phyloP scores from a whole-genome alignment of 2,797 vertebrate genomes.

The Siniperca scherzeri region DNA sequence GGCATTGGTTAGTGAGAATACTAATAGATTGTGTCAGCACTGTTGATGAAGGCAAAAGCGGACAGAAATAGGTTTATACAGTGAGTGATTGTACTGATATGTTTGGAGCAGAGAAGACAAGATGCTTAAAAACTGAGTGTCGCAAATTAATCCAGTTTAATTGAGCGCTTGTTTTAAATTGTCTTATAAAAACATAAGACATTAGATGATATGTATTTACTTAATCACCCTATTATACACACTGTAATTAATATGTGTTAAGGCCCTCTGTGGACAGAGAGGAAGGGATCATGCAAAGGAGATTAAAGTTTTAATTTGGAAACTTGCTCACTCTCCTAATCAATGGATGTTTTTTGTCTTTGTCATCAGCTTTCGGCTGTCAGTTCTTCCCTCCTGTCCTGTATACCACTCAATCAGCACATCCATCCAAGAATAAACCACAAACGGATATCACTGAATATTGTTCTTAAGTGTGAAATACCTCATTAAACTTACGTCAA shows the following conservation, averaged over 20 bases:
- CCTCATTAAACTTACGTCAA: background rate
- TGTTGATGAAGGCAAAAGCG: background rate
- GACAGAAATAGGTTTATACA: background rate
- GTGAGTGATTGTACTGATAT: background rate
- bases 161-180: conserved; percentile 3
- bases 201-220: conserved; percentile 23
- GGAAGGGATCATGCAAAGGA: conserved; percentile 21
- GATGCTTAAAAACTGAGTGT: background rate
- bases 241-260: conserved; percentile 26
- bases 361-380: background rate
- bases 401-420: background rate
- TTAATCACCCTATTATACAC: conserved; percentile 20
- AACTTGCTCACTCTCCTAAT: conserved; percentile 9
- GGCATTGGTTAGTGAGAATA: conserved; percentile 22
- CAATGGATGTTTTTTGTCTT: background rate
- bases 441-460: background rate
- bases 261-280: conserved; percentile 19
- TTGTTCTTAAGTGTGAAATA: background rate
- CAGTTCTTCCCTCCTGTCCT: background rate
- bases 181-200: background rate
- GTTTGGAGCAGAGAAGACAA: background rate
- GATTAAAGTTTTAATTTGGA: conserved; percentile 50
- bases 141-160: background rate
- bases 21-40: conserved; percentile 10
- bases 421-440: background rate